These are phyloP conservation scores for Chloroceryle aenea DNA, from an alignment of 2,113 vertebrate genomes.

Conservation along the genomic window DNA sequence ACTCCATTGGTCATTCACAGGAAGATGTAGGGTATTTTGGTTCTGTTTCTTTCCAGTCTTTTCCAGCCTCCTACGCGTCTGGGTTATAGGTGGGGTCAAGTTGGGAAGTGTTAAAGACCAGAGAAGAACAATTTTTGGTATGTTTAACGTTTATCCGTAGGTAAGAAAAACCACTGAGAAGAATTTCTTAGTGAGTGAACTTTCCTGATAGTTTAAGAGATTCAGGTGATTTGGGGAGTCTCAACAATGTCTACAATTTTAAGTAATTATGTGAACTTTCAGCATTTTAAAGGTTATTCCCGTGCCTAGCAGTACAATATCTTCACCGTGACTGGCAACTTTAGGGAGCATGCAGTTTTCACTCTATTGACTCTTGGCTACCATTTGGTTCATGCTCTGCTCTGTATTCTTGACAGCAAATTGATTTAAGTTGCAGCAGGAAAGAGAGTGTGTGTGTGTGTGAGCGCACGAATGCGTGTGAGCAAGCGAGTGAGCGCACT, in stretches of 20 bases:
- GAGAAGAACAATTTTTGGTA: not conserved
- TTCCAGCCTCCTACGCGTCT: constrained; percentile 27
- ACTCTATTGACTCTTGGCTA: constrained; percentile 69
- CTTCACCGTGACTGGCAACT: not conserved
- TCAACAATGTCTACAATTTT: not conserved
- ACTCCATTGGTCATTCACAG: not conserved
- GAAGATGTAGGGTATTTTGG: not conserved
- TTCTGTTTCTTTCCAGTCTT: constrained; percentile 13
- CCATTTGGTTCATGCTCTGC: constrained; percentile 43
- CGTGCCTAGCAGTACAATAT: not conserved
- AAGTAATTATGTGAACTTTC: not conserved
- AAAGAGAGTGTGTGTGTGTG: constrained; percentile 7
- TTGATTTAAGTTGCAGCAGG: constrained; percentile 65
- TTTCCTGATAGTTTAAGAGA: not conserved
- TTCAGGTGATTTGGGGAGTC: not conserved
- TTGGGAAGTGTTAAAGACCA: constrained; percentile 22
- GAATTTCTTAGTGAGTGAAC: not conserved
- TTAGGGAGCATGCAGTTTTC: constrained; percentile 30
- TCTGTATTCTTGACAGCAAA: constrained; percentile 70
- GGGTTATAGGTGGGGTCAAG: constrained; percentile 25
- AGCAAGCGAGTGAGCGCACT: not conserved
- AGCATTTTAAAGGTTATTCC: constrained; percentile 11
- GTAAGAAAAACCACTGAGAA: not conserved
- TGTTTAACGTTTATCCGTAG: not conserved
- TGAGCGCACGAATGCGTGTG: not conserved